Percentiles rank a stretch among this genome's conserved stretches.
Evolutionary conservation across 2,888 invertebrate genomes (phyloP).

Genomic region (Platypus cylindrus): DNA sequence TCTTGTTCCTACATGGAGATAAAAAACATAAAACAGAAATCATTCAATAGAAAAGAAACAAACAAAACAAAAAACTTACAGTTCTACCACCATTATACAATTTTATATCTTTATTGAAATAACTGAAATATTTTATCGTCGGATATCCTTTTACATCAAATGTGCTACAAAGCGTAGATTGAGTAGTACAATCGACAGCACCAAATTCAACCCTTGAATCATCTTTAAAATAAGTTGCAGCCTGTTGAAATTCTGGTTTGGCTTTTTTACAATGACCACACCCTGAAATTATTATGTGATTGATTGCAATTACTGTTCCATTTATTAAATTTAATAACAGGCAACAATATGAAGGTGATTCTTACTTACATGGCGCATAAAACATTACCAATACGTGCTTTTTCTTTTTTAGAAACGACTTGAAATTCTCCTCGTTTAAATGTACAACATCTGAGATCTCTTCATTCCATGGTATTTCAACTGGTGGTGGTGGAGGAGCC

Average conservation of each 20-base stretch:
- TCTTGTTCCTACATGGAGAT: conserved; percentile 50
- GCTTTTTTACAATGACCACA: conserved; percentile 83
- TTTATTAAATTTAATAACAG: not conserved
- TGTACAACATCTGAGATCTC: conserved; percentile 65
- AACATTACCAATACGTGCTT: conserved; percentile 84
- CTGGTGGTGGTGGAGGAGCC: conserved; percentile 72
- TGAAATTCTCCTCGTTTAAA: conserved; percentile 59
- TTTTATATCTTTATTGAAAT: conserved; percentile 55
- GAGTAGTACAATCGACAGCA: conserved; percentile 68
- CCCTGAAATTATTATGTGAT: conserved; percentile 54
- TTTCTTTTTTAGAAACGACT: conserved; percentile 63
- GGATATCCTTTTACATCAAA: conserved; percentile 74
- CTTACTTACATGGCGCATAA: conserved; percentile 77
- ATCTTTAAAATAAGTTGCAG: conserved; percentile 62
- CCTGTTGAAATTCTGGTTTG: conserved; percentile 67
- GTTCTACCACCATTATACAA: conserved; percentile 55
- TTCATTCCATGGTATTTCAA: conserved; percentile 69
- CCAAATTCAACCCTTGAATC: conserved; percentile 66
- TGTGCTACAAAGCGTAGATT: conserved; percentile 50
- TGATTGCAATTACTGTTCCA: not conserved
- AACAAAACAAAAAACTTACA: conserved; percentile 14
- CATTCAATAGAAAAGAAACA: conserved; percentile 1
- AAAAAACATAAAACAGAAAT: conserved; percentile 2
- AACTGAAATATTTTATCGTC: conserved; percentile 75
- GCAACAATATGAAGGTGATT: not conserved